Evolutionary conservation across 2,113 vertebrate genomes (phyloP).

Genomic region (Stigmatopora nigra): DNA sequence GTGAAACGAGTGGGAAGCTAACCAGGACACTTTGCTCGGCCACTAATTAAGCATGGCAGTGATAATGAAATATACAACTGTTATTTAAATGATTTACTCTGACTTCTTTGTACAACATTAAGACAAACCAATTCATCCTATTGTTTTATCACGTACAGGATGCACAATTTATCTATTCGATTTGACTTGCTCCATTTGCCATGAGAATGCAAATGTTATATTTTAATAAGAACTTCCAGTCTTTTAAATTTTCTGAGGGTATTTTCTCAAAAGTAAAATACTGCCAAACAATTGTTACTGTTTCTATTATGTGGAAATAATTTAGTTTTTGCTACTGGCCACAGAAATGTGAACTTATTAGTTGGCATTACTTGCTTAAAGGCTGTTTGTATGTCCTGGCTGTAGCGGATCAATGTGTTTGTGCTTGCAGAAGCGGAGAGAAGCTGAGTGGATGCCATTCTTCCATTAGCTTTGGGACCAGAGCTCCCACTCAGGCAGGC

Average conservation of each 20-base stretch:
- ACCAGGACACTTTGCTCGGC: no score
- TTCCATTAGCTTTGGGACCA: slow-evolving; percentile 38
- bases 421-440: slow-evolving; percentile 15
- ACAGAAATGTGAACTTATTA: slow-evolving; percentile 14
- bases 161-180: background rate
- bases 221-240: background rate
- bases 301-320: background rate
- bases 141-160: background rate
- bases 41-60: no score
- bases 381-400: slow-evolving; percentile 29
- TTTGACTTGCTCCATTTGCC: background rate
- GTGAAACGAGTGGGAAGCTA: no score
- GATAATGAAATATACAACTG: no score
- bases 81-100: no score
- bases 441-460: slow-evolving; percentile 22
- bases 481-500: slow-evolving; percentile 23
- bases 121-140: no score
- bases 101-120: no score
- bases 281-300: background rate
- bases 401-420: slow-evolving; percentile 22
- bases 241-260: background rate
- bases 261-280: background rate
- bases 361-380: slow-evolving; percentile 12
- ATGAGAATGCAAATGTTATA: background rate
- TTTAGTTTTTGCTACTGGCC: background rate